Evolutionary conservation across 2,113 vertebrate species (phyloP).

Genomic region (Malurus elegans): DNA sequence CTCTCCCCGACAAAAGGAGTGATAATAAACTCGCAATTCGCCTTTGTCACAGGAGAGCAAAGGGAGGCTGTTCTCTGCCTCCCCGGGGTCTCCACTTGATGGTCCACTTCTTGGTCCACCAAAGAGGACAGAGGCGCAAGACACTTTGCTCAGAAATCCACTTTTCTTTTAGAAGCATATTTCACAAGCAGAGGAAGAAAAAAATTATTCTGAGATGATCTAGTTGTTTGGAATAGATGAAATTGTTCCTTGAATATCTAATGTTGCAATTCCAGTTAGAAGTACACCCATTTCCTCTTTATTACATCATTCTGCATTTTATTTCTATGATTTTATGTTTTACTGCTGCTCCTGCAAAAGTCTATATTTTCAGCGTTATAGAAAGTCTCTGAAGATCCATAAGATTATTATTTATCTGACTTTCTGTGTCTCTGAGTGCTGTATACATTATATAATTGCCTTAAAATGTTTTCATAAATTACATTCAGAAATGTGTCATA

Average conservation of each 20-base stretch:
- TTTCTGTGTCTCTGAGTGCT: conserved; percentile 71
- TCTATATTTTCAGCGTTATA: conserved; percentile 51
- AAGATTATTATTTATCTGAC: conserved; percentile 80
- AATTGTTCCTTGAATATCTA: conserved; percentile 51
- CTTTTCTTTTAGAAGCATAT: neutral
- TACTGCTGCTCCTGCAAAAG: conserved; percentile 42
- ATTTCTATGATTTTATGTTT: conserved; percentile 68
- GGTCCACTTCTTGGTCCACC: neutral
- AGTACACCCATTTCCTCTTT: conserved; percentile 57
- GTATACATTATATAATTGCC: conserved; percentile 81
- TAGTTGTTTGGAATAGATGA: conserved; percentile 36
- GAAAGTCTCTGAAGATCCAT: conserved; percentile 77
- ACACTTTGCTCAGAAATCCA: neutral
- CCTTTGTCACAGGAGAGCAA: neutral
- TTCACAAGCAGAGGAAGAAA: neutral
- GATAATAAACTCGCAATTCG: neutral
- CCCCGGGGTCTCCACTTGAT: neutral
- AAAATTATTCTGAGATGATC: neutral
- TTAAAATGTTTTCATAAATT: conserved; percentile 86
- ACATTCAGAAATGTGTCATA: conserved; percentile 89
- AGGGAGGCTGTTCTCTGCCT: neutral
- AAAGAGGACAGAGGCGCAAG: neutral
- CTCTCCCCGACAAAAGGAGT: neutral
- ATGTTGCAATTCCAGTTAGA: conserved; percentile 48
- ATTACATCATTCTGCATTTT: conserved; percentile 64